Percentiles rank a stretch among this genome's conserved stretches.
phyloP scores from a whole-genome alignment of 2,797 vertebrate genomes.

The Trachurus trachurus region DNA sequence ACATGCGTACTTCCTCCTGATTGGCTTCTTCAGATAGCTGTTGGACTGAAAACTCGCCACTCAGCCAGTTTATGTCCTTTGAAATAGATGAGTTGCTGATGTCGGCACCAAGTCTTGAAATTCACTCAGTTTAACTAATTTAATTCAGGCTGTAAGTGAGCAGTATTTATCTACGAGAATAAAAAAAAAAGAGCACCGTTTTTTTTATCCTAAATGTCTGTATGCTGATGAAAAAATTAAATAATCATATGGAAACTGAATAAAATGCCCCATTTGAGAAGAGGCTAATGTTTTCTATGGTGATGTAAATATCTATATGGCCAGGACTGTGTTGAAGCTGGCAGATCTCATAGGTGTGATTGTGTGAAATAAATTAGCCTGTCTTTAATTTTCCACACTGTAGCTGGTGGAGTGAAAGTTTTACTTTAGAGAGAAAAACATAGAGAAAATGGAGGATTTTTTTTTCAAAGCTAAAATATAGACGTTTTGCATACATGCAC shows the following conservation, averaged over 20 bases:
- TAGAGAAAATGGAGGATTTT: background rate
- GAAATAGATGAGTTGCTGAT: slow-evolving; percentile 31
- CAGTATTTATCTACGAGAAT: slow-evolving; percentile 7
- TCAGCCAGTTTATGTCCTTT: slow-evolving; percentile 32
- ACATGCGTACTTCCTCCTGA: background rate
- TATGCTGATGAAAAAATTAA: background rate
- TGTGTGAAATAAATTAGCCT: background rate
- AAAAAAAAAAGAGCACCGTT: background rate
- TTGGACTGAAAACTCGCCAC: slow-evolving; percentile 5
- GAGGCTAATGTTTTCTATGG: background rate
- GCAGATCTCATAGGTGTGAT: background rate
- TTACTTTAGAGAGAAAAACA: background rate
- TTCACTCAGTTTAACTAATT: slow-evolving; percentile 29
- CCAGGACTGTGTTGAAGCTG: background rate
- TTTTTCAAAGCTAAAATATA: background rate
- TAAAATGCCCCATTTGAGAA: background rate
- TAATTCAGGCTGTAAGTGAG: slow-evolving; percentile 8
- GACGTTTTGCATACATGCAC: background rate
- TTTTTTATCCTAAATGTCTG: background rate
- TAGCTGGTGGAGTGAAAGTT: background rate
- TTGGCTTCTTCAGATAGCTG: slow-evolving; percentile 11
- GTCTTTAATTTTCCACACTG: background rate
- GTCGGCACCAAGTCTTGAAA: slow-evolving; percentile 7
- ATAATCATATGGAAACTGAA: background rate
- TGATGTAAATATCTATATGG: background rate